Conservation (phyloP, 2,888 invertebrate species). For the Entomobrya proxima region DNA sequence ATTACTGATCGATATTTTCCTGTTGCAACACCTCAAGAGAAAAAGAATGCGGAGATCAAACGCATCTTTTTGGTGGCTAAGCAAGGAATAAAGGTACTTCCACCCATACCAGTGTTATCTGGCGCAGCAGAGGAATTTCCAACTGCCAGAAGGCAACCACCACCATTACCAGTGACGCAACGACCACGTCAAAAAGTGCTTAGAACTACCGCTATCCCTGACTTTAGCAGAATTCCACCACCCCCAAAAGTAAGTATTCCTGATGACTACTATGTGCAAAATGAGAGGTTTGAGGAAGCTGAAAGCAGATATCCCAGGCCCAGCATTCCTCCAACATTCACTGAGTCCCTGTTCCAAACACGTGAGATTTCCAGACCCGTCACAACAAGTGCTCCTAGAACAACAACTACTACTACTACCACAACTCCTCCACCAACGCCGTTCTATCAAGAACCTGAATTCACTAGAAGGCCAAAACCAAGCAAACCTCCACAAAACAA, state of each 20-base stretch:
- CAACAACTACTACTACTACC: slow-evolving; percentile 39
- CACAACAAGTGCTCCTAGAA: slow-evolving; percentile 29
- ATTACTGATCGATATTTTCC: slow-evolving; percentile 57
- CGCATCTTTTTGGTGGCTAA: slow-evolving; percentile 54
- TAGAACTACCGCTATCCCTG: slow-evolving; percentile 29
- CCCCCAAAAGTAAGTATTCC: slow-evolving; percentile 54
- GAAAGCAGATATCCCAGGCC: slow-evolving; percentile 60
- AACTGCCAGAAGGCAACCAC: slow-evolving; percentile 20
- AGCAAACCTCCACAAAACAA: slow-evolving; percentile 42
- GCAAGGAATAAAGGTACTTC: slow-evolving; percentile 53
- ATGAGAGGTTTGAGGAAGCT: slow-evolving; percentile 60
- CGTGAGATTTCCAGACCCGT: slow-evolving; percentile 3
- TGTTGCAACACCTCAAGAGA: slow-evolving; percentile 41
- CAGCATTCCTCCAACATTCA: slow-evolving; percentile 31
- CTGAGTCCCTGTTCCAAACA: slow-evolving; percentile 23
- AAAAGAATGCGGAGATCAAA: slow-evolving; percentile 48
- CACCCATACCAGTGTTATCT: slow-evolving; percentile 53
- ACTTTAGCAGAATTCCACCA: slow-evolving; percentile 42
- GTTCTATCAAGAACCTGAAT: slow-evolving; percentile 36
- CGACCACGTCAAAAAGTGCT: neutral
- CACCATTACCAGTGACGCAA: slow-evolving; percentile 27
- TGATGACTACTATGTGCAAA: slow-evolving; percentile 54
- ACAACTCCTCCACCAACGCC: slow-evolving; percentile 16
- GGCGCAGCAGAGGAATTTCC: neutral
- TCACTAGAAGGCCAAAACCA: slow-evolving; percentile 45